Evolutionary conservation across 2,888 invertebrate genomes (phyloP), one percentile per base, ranked within the genome.

Genomic region (Andricus curvator): DNA sequence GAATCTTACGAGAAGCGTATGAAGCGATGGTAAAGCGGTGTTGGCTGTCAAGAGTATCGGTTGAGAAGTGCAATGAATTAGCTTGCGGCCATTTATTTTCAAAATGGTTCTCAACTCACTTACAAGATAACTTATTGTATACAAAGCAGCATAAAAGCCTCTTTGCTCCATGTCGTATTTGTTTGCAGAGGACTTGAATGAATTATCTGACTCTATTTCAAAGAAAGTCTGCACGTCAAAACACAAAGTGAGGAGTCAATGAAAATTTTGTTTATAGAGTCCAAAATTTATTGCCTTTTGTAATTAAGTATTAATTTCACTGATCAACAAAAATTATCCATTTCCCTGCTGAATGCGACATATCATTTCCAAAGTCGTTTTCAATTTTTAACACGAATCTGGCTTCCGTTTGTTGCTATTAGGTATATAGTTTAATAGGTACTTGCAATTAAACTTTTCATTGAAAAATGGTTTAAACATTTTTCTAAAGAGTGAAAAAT

Each of bases 21-120:
- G 74, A 74, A 56, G 70, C 74, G 74, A 74, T 74, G 74, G 74
- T 74, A 37, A 74, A 74, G 74, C 74, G 51, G 74, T 74, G 74
- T 74, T 74, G 56, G 74, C 74, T 74, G 74, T 74, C 74, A 74
- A 74, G 74, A 74, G 56, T 74, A 74, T 74, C 74, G 74, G 74
- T 56, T 74, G 74, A 74, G 74, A 74, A 56, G 74, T 74, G 74
- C 56, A 74, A 74, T 81, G 83, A 85, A 84, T 85, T 84, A 85
- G 83, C 84, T 80, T 80, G 62, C 62, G 78, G 74, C 85, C 81
- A 86, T 86, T 84, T 79, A 85, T 86, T 85, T 85, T 78, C 84
- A 77, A 82, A 83, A 84, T 83, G 84, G 81, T 82, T 84, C 83
- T 83, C 84, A 81, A 84, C 83, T 84, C 56, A 62, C 74, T 74